Evolutionary conservation across 2,797 vertebrate genomes (phyloP), one percentile per base, ranked within the genome.

Genomic region (Phoebastria nigripes): DNA sequence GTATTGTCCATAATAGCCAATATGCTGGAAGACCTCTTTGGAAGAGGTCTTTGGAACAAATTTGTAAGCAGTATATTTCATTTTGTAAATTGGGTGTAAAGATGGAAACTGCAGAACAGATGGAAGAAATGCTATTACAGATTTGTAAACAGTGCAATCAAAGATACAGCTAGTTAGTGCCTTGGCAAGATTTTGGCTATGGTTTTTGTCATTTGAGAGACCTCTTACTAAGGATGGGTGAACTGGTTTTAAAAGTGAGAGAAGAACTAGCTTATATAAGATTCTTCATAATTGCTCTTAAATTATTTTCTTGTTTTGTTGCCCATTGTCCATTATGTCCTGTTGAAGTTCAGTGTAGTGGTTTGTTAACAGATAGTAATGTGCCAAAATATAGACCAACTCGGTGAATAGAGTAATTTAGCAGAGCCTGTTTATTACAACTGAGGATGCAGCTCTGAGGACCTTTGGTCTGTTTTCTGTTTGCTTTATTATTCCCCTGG

Each of bases 41-140:
- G 65, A 94, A 93, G 33, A 93, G 54, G 35, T 81, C 58, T 97
- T 92, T 35, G 19, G 69, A 96, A 92, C 28, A 95, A 87, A 88
- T 81, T 17, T n/a, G 46, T 91, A 94, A 93, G 63, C n/a, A 70
- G 55, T 77, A 82, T 88, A 90, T 94, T 96, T 96, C 39, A 55
- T 93, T 87, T 96, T 96, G 86, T 67, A 97, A 94, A 92, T 69
- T 3, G 19, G 96, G 41, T 33, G 20, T 86, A 62, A 81, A 79
- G 79, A 67, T 66, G 58, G 72, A 94, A 96, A 94, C 87, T 87
- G 67, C 69, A 94, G 94, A 97, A 90, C 89, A 94, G 97, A 97
- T 95, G 87, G 94, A 93, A 96, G 85, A 91, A 94, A 91, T 82
- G 78, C n/a, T 93, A 70, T 88, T 95, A 51, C 51, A 52, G 87